Conservation (phyloP, 1,140 invertebrate species). For the Drosophila kepulauana region DNA sequence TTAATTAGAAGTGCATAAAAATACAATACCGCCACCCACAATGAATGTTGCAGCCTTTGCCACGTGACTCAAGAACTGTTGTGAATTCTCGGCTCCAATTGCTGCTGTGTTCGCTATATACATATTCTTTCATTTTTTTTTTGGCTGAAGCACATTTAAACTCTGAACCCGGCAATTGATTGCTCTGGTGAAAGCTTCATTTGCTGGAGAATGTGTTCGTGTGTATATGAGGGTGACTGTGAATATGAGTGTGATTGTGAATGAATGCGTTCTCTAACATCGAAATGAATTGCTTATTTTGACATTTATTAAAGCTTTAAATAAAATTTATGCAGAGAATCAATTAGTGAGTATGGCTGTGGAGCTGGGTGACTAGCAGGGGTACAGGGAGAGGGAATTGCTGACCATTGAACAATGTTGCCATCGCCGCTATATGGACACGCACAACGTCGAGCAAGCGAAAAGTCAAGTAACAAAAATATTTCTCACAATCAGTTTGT, state of each 20-base stretch:
- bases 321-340: conserved; percentile 84
- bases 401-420: conserved; percentile 26
- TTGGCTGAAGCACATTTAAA: conserved; percentile 64
- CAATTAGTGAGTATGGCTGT: conserved; percentile 71
- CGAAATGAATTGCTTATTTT: conserved; percentile 84
- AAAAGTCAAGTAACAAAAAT: conserved; percentile 74
- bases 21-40: conserved; percentile 13
- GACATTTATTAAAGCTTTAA: conserved; percentile 84
- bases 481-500: conserved; percentile 80
- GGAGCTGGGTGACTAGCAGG: conserved; percentile 29
- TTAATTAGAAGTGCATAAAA: neutral
- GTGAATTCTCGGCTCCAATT: conserved; percentile 10
- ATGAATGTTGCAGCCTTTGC: conserved; percentile 21
- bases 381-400: conserved; percentile 8
- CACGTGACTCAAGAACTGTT: conserved; percentile 29
- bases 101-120: no score
- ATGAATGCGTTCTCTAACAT: conserved; percentile 75
- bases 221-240: neutral
- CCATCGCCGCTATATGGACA: conserved; percentile 14
- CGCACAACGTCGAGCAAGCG: conserved; percentile 21
- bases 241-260: conserved; percentile 19
- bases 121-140: conserved; percentile 20
- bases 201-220: conserved; percentile 45
- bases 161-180: conserved; percentile 82
- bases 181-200: conserved; percentile 77